A percentile compares a stretch with the other conserved stretches of the same genome.
These are phyloP conservation scores for Drosophila varians DNA, from an alignment of 1,140 invertebrate genomes.

Conservation along the genomic window DNA sequence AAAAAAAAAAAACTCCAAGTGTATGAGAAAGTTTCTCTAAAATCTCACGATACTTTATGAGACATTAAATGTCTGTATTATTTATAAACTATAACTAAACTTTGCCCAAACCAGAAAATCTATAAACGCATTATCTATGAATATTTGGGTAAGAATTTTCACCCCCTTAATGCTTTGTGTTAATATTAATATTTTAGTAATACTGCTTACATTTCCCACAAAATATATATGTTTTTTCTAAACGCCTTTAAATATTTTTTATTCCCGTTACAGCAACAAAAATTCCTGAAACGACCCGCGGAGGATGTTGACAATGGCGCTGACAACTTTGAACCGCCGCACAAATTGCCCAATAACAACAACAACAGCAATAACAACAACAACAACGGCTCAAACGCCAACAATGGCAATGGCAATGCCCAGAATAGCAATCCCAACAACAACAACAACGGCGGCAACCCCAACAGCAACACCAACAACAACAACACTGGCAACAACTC, in stretches of 20 bases:
- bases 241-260: not conserved
- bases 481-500: constrained; percentile 83
- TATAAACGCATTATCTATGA: constrained; percentile 76
- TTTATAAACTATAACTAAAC: constrained; percentile 30
- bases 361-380: constrained; percentile 81
- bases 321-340: constrained; percentile 88
- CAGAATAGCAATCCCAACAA: constrained; percentile 85
- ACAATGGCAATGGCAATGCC: constrained; percentile 72
- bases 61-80: constrained; percentile 29
- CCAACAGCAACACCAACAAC: constrained; percentile 52
- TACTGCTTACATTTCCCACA: not conserved
- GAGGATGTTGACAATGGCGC: constrained; percentile 88
- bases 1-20: constrained; percentile 10
- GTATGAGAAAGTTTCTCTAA: constrained; percentile 30
- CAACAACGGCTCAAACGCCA: constrained; percentile 83
- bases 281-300: constrained; percentile 89
- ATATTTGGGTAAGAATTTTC: constrained; percentile 78
- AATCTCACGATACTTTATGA: constrained; percentile 20
- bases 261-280: constrained; percentile 89
- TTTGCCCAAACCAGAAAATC: constrained; percentile 45
- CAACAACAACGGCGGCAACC: constrained; percentile 68
- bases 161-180: not conserved
- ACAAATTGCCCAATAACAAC: constrained; percentile 90
- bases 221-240: not conserved
- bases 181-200: not conserved